Percentiles rank a stretch among this genome's conserved stretches.
phyloP scores from a whole-genome alignment of 1,140 invertebrate genomes.

The Proales similis region DNA sequence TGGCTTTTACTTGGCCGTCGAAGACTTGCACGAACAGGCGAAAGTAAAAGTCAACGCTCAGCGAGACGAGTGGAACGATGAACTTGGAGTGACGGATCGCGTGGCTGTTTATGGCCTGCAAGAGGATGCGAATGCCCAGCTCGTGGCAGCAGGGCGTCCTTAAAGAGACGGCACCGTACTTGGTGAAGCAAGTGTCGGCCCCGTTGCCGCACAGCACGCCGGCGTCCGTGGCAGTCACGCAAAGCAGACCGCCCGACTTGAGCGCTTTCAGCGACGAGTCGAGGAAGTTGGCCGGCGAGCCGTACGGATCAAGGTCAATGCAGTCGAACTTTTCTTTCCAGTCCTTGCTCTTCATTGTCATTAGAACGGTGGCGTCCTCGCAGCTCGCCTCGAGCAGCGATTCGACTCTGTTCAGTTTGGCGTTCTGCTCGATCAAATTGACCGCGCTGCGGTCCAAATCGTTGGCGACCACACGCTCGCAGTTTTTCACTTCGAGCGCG shows the following conservation, averaged over 20 bases:
- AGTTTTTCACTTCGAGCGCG: conserved; percentile 71
- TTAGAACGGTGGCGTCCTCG: conserved; percentile 49
- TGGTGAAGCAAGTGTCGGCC: conserved; percentile 79
- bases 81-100: conserved; percentile 86
- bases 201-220: conserved; percentile 89
- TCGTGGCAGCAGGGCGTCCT: conserved; percentile 81
- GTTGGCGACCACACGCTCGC: conserved; percentile 64
- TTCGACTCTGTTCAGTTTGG: conserved; percentile 68
- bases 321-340: conserved; percentile 60
- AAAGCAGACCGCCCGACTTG: conserved; percentile 59
- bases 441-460: conserved; percentile 82
- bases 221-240: conserved; percentile 96
- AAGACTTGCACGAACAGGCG: conserved; percentile 81
- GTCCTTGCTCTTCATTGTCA: conserved; percentile 41
- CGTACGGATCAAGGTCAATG: conserved; percentile 95
- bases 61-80: conserved; percentile 77
- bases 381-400: conserved; percentile 62
- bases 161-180: conserved; percentile 85
- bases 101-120: conserved; percentile 79
- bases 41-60: conserved; percentile 95
- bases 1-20: conserved; percentile 71
- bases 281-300: conserved; percentile 82
- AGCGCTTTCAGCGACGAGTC: conserved; percentile 46
- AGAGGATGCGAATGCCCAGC: conserved; percentile 82
- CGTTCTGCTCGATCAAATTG: conserved; percentile 73